phyloP scores from a whole-genome alignment of 2,113 vertebrate species.

The Pristiophorus japonicus region DNA sequence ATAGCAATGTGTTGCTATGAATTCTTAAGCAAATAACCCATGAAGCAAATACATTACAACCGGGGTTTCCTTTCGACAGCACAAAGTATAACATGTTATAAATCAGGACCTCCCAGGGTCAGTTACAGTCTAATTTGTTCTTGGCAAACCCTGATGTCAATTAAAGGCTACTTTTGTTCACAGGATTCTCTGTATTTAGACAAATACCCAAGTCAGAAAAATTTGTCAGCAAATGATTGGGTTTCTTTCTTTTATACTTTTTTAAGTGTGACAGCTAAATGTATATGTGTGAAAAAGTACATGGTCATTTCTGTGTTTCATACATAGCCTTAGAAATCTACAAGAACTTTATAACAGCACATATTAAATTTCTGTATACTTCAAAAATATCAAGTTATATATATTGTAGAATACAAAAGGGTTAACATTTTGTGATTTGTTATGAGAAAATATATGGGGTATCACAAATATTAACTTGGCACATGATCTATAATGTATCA shows the following conservation, averaged over 20 bases:
- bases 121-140: not conserved
- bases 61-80: not conserved
- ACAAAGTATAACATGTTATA: not conserved
- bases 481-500: conserved; percentile 47
- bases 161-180: not conserved
- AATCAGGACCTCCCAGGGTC: not conserved
- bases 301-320: not conserved
- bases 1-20: no score
- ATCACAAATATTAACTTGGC: not conserved
- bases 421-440: not conserved
- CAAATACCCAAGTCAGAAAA: not conserved
- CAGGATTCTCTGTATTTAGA: not conserved
- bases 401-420: not conserved
- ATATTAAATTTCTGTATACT: not conserved
- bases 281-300: not conserved
- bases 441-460: not conserved
- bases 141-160: not conserved
- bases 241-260: not conserved
- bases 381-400: not conserved
- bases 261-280: not conserved
- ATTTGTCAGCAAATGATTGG: not conserved
- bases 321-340: not conserved
- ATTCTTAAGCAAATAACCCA: no score
- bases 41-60: no score
- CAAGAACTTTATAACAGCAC: not conserved